A percentile compares a stretch with the other conserved stretches of the same genome.
Conservation (phyloP, 2,113 vertebrate genomes). For the Amphiprion ocellaris region DNA sequence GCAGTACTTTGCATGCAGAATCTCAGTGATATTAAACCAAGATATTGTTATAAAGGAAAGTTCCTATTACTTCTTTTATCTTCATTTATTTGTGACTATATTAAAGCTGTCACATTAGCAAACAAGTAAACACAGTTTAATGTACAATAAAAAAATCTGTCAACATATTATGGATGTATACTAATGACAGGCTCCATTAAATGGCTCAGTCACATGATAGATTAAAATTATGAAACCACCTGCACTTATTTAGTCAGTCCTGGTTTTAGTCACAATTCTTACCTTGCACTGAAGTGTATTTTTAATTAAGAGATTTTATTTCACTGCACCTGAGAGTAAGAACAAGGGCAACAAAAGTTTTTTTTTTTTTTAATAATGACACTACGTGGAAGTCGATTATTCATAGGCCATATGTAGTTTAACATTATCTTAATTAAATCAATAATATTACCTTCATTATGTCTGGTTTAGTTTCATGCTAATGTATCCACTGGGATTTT, state of each 20-base stretch:
- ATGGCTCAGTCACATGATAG: background rate
- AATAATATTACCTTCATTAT: slow-evolving; percentile 73
- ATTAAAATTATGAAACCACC: background rate
- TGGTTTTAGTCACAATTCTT: background rate
- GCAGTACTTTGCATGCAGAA: too few relatives aligned
- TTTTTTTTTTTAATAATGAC: slow-evolving; percentile 38
- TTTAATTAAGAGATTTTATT: slow-evolving; percentile 26
- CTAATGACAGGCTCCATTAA: too few relatives aligned
- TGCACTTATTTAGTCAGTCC: background rate
- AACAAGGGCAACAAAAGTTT: slow-evolving; percentile 29
- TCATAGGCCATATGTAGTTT: slow-evolving; percentile 42
- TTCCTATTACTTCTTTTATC: too few relatives aligned
- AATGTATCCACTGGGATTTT: slow-evolving; percentile 59
- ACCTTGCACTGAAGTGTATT: slow-evolving; percentile 2
- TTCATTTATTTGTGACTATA: too few relatives aligned
- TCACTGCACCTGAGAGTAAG: slow-evolving; percentile 7
- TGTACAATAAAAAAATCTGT: too few relatives aligned
- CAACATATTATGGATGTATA: too few relatives aligned
- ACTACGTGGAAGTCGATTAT: slow-evolving; percentile 31
- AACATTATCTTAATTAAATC: slow-evolving; percentile 81
- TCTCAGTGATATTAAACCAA: too few relatives aligned
- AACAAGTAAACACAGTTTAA: background rate
- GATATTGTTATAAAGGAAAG: too few relatives aligned
- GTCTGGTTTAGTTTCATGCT: slow-evolving; percentile 66
- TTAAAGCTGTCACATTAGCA: background rate